Evolutionary conservation across 2,797 vertebrate species (phyloP).

Genomic region (Poecilia gillii): DNA sequence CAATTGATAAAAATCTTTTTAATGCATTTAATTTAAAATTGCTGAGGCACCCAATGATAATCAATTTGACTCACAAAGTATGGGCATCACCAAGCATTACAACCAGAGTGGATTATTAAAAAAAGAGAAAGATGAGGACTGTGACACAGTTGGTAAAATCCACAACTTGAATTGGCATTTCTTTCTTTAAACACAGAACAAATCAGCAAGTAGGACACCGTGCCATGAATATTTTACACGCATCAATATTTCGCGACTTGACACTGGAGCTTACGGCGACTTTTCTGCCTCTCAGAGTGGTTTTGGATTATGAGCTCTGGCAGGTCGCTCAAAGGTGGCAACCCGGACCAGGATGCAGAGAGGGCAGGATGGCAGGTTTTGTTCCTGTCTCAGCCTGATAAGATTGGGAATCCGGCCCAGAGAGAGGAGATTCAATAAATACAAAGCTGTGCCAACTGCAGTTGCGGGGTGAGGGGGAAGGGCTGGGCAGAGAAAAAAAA

Average conservation of each 20-base stretch:
- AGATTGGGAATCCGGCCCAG: conserved; percentile 51
- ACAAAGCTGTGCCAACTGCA: conserved; percentile 33
- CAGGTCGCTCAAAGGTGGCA: conserved; percentile 53
- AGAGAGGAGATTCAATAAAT: conserved; percentile 40
- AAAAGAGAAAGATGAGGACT: conserved; percentile 12
- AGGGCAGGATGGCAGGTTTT: conserved; percentile 41
- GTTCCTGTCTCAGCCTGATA: conserved; percentile 56
- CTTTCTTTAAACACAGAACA: conserved; percentile 21
- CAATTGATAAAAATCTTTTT: conserved; percentile 39
- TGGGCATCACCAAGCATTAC: conserved; percentile 36
- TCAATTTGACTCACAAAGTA: conserved; percentile 44
- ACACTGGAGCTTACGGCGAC: conserved; percentile 35
- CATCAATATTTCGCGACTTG: conserved; percentile 48
- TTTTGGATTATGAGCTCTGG: conserved; percentile 64
- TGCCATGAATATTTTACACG: conserved; percentile 62
- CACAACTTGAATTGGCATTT: conserved; percentile 45
- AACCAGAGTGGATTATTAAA: conserved; percentile 41
- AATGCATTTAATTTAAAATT: conserved; percentile 46
- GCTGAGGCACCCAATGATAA: conserved; percentile 55
- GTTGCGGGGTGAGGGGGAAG: not conserved
- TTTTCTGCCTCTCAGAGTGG: conserved; percentile 54
- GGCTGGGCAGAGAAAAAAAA: conserved; percentile 18
- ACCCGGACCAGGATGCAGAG: conserved; percentile 30
- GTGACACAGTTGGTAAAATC: conserved; percentile 41
- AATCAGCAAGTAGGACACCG: conserved; percentile 31